Evolutionary conservation across 2,888 invertebrate species (phyloP).

Genomic region (Molanna angustata): DNA sequence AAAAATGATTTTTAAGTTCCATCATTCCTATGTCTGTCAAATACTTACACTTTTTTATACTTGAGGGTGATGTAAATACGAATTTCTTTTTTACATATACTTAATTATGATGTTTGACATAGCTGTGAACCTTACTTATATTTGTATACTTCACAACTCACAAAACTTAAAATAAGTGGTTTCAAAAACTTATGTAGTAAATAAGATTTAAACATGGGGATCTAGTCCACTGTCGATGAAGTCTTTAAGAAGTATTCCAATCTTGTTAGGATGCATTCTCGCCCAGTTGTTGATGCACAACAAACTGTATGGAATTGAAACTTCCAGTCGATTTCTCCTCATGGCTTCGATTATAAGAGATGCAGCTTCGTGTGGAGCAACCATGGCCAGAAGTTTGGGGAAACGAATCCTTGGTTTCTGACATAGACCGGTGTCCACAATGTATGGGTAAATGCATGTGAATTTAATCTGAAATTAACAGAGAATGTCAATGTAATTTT

Average conservation of each 20-base stretch:
- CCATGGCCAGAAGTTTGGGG: slow-evolving; percentile 60
- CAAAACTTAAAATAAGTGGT: no score
- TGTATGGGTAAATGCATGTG: slow-evolving; percentile 84
- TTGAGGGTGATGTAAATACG: no score
- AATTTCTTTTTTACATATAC: no score
- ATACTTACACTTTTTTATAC: no score
- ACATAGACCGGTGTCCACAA: slow-evolving; percentile 83
- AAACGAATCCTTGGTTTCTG: slow-evolving; percentile 73
- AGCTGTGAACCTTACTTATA: no score
- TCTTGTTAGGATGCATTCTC: slow-evolving; percentile 56
- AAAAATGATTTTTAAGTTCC: no score
- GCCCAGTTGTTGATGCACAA: slow-evolving; percentile 55
- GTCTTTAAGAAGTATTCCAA: slow-evolving; percentile 54
- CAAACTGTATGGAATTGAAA: slow-evolving; percentile 62
- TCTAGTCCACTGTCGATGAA: slow-evolving; percentile 66
- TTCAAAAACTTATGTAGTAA: background rate
- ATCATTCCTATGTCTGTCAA: no score
- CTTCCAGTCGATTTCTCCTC: slow-evolving; percentile 58
- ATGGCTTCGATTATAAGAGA: slow-evolving; percentile 66
- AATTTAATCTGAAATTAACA: slow-evolving; percentile 60
- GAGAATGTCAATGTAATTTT: background rate
- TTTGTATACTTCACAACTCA: no score
- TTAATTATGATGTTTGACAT: no score
- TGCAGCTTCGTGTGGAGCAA: slow-evolving; percentile 63
- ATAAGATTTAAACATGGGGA: slow-evolving; percentile 41